A percentile compares a stretch with the other conserved stretches of the same genome.
Conservation (phyloP, 2,113 vertebrate genomes). For the Burhinus bistriatus region DNA sequence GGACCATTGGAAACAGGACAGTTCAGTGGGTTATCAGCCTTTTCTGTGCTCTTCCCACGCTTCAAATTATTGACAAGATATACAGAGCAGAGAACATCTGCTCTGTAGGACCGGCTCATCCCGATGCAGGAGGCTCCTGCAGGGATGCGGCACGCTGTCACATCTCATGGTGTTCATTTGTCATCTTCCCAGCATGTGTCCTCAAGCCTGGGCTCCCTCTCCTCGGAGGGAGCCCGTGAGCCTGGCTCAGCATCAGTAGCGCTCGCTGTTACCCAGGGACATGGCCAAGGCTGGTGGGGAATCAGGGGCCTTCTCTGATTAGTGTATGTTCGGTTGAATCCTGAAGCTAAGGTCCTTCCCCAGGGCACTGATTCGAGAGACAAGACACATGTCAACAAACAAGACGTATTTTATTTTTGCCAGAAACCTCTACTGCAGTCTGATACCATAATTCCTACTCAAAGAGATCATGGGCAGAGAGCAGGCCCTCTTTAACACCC, state of each 20-base stretch:
- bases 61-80: neutral
- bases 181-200: neutral
- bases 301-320: slow-evolving; percentile 56
- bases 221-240: neutral
- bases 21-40: neutral
- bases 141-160: slow-evolving; percentile 21
- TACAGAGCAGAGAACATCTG: neutral
- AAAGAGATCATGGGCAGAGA: neutral
- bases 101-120: neutral
- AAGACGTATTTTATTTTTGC: neutral
- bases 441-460: neutral
- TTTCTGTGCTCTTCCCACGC: neutral
- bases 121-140: neutral
- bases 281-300: slow-evolving; percentile 64
- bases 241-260: neutral
- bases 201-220: neutral
- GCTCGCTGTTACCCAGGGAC: slow-evolving; percentile 2
- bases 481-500: neutral
- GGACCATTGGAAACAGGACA: neutral
- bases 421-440: neutral
- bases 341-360: slow-evolving; percentile 38
- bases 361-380: neutral
- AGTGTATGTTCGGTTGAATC: slow-evolving; percentile 26
- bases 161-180: slow-evolving; percentile 13
- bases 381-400: slow-evolving; percentile 14